phyloP scores from a whole-genome alignment of 1,140 invertebrate species.

The Drosophila lowei region DNA sequence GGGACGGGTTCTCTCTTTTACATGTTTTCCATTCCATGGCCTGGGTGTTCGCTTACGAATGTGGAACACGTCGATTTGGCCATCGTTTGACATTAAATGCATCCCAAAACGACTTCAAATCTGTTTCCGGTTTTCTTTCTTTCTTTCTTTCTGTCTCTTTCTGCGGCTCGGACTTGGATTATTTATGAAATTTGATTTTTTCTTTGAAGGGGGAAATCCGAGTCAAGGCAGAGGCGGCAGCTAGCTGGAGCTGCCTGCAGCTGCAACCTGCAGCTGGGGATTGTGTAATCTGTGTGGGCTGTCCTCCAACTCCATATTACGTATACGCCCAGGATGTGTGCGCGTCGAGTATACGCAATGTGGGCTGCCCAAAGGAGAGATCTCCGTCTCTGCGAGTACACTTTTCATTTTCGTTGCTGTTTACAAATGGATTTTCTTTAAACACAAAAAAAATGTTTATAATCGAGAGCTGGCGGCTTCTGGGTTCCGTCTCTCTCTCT shows the following conservation, averaged over 20 bases:
- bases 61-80: slow-evolving; percentile 66
- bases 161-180: background rate
- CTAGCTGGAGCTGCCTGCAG: slow-evolving; percentile 8
- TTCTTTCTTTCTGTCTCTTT: slow-evolving; percentile 22
- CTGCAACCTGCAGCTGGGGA: slow-evolving; percentile 31
- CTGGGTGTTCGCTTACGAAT: slow-evolving; percentile 49
- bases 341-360: slow-evolving; percentile 56
- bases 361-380: slow-evolving; percentile 25
- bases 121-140: slow-evolving; percentile 59
- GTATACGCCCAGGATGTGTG: slow-evolving; percentile 47
- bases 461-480: slow-evolving; percentile 30
- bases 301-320: slow-evolving; percentile 12
- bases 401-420: slow-evolving; percentile 46
- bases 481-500: slow-evolving; percentile 20
- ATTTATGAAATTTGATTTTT: slow-evolving; percentile 34
- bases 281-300: slow-evolving; percentile 40
- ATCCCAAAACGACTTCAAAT: slow-evolving; percentile 62
- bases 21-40: slow-evolving; percentile 54
- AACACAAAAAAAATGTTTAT: slow-evolving; percentile 57
- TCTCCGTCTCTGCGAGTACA: slow-evolving; percentile 32
- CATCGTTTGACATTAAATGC: slow-evolving; percentile 70
- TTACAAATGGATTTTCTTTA: slow-evolving; percentile 44
- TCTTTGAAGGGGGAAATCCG: background rate
- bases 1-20: slow-evolving; percentile 4
- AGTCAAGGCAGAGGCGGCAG: slow-evolving; percentile 23